Evolutionary conservation across 2,888 invertebrate genomes (phyloP), one percentile per base, ranked within the genome.

Genomic region (Parnassius smintheus): DNA sequence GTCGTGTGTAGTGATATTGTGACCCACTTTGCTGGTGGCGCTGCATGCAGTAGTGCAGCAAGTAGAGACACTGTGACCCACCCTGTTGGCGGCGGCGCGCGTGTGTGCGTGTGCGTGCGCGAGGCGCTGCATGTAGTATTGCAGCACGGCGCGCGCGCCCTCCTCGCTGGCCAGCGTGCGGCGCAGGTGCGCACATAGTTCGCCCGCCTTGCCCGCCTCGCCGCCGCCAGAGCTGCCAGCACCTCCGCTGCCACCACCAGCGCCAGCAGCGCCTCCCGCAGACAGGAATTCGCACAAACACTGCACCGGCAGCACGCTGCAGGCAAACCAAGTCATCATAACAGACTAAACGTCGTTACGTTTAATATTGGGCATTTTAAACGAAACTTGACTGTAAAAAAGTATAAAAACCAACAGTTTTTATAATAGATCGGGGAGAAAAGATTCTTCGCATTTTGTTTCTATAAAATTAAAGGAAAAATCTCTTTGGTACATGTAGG

Each of bases 241-340:
- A n/a, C n/a, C n/a, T n/a, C n/a, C n/a, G n/a, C n/a, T n/a, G 7
- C 35, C 35, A 35, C 71, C 75, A 12, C 73, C 71, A 65, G 71
- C 72, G 11, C 78, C 79, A 12, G 78, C 83, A 42, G 77, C 78
- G n/a, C 80, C 82, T 61, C 93, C 93, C 66, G 95, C 94, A 2
- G 98, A 93, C 56, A 99, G 93, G 89, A 98, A 98, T 91, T 99
- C 99, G 91, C 99, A 99, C 56, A 99, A 93, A 80, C 98, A 99
- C 79, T 98, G 98, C n/a, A 99, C 98, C 0, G 99, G 99, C 22
- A 99, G 91, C 72, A 98, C 96, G 76, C 96, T 96, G 73, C 11
- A 18, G 2, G 49, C 13, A 13, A 7, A 46, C 35, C 35, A 35
- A 35, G 7, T 35, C 4, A 25, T 35, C 7, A 35, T 35, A 35